Conservation (phyloP, 2,888 invertebrate genomes). For the Dynastes grantii region DNA sequence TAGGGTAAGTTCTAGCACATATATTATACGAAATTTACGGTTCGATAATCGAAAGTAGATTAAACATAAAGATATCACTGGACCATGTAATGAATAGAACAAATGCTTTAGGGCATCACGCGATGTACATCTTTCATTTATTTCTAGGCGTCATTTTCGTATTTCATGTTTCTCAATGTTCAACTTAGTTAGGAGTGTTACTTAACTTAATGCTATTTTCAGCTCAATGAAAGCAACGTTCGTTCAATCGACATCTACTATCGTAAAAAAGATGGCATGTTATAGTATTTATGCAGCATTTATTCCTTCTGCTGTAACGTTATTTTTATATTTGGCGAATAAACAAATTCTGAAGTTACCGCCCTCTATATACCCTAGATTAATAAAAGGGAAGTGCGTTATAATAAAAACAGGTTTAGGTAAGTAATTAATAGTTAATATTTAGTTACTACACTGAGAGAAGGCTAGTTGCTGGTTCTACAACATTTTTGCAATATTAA, state of each 20-base stretch:
- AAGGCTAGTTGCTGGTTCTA: no score
- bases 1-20: conserved; percentile 76
- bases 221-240: conserved; percentile 41
- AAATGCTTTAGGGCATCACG: no score
- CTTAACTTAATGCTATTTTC: not conserved
- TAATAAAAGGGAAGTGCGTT: conserved; percentile 17
- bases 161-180: not conserved
- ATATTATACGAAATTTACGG: no score
- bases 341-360: conserved; percentile 3
- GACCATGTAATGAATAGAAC: no score
- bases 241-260: not conserved
- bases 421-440: not conserved
- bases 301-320: conserved; percentile 4
- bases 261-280: conserved; percentile 4
- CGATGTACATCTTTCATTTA: no score
- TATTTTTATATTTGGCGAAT: conserved; percentile 23
- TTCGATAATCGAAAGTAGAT: no score
- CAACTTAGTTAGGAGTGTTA: no score
- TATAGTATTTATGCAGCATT: conserved; percentile 8
- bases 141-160: not conserved
- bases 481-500: no score
- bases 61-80: no score
- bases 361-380: not conserved
- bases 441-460: no score
- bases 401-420: conserved; percentile 18